A percentile compares a stretch with the other conserved stretches of the same genome.
Evolutionary conservation across 2,888 invertebrate genomes (phyloP).

Genomic region (Idaea biselata): DNA sequence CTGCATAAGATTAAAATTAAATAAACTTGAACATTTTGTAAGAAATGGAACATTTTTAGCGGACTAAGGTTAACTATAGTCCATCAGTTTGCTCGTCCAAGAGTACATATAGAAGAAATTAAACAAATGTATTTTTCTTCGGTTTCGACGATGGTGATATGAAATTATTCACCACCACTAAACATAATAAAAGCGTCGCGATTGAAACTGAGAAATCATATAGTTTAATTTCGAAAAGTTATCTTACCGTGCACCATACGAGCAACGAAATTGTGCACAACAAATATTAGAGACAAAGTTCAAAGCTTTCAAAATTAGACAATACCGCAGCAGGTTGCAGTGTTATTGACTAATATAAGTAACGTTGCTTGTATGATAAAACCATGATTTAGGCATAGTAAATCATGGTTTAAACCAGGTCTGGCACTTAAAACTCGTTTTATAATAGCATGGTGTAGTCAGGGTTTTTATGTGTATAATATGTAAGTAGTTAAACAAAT

Average conservation of each 20-base stretch:
- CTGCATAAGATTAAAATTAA: constrained; percentile 97
- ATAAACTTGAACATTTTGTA: constrained; percentile 45
- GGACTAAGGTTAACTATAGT: neutral
- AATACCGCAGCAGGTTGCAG: neutral
- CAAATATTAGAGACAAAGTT: neutral
- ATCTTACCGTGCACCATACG: neutral
- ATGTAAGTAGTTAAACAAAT: neutral
- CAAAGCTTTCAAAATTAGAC: neutral
- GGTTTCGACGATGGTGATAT: no score
- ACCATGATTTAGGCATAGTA: no score
- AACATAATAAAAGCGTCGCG: no score
- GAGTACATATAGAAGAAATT: neutral
- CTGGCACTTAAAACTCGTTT: no score
- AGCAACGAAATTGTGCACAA: neutral
- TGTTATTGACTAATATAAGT: neutral
- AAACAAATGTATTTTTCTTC: no score
- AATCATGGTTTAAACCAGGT: no score
- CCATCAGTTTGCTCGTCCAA: neutral
- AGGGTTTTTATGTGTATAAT: neutral
- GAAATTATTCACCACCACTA: no score
- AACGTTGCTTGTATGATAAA: neutral
- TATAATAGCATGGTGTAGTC: no score
- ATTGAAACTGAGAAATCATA: no score
- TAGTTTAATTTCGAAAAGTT: no score
- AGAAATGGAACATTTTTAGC: neutral